phyloP scores from a whole-genome alignment of 2,113 vertebrate species.

The Hyla sarda region DNA sequence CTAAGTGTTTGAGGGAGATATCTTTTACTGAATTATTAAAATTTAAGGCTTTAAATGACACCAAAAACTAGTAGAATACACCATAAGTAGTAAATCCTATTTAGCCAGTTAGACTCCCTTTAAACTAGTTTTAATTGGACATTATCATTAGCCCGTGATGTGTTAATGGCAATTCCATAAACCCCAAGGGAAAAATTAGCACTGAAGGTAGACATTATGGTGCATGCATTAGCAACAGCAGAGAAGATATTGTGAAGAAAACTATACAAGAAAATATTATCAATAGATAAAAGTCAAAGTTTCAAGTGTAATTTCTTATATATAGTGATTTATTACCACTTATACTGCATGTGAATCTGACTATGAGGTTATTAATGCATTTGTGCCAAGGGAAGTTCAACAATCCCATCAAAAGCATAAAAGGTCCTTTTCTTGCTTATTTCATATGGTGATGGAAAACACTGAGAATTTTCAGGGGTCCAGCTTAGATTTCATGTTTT shows the following conservation, averaged over 20 bases:
- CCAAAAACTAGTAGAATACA: neutral
- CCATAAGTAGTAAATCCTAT: neutral
- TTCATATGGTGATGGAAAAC: neutral
- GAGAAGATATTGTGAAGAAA: neutral
- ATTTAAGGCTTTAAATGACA: neutral
- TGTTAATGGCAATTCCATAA: neutral
- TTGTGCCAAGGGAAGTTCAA: neutral
- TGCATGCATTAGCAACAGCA: neutral
- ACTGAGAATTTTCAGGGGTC: neutral
- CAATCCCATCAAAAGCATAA: neutral
- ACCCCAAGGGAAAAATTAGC: neutral
- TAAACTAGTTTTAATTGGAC: neutral
- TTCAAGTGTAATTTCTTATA: neutral
- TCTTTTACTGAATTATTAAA: no score
- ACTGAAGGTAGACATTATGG: neutral
- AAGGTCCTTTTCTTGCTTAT: neutral
- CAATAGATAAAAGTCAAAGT: neutral
- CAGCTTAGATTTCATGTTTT: neutral
- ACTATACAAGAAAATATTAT: neutral
- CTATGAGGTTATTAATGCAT: neutral
- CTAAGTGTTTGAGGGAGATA: no score
- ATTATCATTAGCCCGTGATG: constrained; percentile 9
- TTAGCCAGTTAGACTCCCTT: neutral
- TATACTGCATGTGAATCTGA: neutral
- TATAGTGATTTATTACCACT: neutral